Conservation (phyloP, 2,797 vertebrate genomes). For the Neoniphon sammara region DNA sequence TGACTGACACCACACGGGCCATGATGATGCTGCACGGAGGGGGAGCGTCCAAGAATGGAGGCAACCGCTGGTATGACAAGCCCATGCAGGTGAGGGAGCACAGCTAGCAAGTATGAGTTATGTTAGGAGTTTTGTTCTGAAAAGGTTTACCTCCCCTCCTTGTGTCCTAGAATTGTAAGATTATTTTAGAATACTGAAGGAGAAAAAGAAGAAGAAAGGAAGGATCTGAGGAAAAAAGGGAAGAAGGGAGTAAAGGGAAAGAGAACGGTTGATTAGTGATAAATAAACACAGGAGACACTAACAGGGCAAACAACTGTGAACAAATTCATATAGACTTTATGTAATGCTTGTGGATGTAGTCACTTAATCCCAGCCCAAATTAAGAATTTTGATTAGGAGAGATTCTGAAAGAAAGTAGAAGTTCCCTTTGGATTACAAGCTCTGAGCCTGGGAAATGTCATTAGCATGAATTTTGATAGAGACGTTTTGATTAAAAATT, state of each 20-base stretch:
- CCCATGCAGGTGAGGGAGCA: constrained; percentile 91
- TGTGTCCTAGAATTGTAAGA: background rate
- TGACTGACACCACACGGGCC: constrained; percentile 85
- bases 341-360: constrained; percentile 10
- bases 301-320: constrained; percentile 3
- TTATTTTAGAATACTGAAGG: background rate
- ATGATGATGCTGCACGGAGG: constrained; percentile 91
- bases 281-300: background rate
- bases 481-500: constrained; percentile 50
- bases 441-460: background rate
- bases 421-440: constrained; percentile 20
- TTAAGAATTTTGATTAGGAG: constrained; percentile 26
- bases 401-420: constrained; percentile 16
- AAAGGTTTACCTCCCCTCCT: background rate
- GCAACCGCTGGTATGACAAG: constrained; percentile 98
- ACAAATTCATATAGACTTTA: background rate
- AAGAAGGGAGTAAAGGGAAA: background rate
- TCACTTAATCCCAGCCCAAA: constrained; percentile 25
- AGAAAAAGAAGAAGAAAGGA: background rate
- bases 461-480: constrained; percentile 39
- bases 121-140: background rate
- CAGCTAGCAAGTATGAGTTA: background rate
- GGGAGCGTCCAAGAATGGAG: constrained; percentile 86
- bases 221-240: background rate
- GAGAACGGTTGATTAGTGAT: background rate